Percentiles rank a stretch among this genome's conserved stretches.
phyloP scores from a whole-genome alignment of 2,797 vertebrate species.

The Megalops cyprinoides region DNA sequence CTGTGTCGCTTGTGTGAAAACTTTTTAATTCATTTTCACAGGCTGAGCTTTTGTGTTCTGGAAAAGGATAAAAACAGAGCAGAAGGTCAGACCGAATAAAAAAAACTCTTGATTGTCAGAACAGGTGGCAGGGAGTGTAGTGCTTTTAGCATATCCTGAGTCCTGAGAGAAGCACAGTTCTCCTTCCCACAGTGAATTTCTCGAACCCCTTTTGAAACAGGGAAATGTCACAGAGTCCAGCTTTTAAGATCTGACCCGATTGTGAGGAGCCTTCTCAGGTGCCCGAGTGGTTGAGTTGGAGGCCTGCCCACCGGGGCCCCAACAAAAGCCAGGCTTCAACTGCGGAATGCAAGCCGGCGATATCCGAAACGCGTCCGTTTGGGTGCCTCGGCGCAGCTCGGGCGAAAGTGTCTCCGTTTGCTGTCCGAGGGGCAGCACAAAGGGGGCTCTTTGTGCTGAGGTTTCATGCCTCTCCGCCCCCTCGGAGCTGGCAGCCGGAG shows the following conservation, averaged over 20 bases:
- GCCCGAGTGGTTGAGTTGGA: neutral
- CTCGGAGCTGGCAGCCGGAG: slow-evolving; percentile 47
- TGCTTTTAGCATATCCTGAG: neutral
- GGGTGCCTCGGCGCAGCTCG: slow-evolving; percentile 48
- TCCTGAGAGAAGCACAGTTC: neutral
- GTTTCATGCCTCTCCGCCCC: slow-evolving; percentile 31
- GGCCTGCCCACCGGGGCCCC: slow-evolving; percentile 4
- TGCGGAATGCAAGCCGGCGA: slow-evolving; percentile 44
- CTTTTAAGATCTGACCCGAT: slow-evolving; percentile 16
- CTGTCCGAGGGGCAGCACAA: slow-evolving; percentile 51
- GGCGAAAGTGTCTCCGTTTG: slow-evolving; percentile 58
- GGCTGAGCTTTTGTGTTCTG: no score
- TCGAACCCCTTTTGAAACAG: neutral
- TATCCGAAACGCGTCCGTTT: slow-evolving; percentile 51
- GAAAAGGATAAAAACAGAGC: no score
- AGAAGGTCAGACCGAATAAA: no score
- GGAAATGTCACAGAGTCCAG: neutral
- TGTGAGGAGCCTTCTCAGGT: neutral
- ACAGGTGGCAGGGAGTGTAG: no score
- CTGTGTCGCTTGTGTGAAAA: neutral
- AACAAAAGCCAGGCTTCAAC: slow-evolving; percentile 40
- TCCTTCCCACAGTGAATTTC: neutral
- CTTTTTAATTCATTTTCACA: no score
- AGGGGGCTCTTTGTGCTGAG: slow-evolving; percentile 52
- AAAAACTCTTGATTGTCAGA: no score